Percentiles rank a stretch among this genome's conserved stretches.
phyloP scores from a whole-genome alignment of 2,888 invertebrate species.

The Drepana falcataria region DNA sequence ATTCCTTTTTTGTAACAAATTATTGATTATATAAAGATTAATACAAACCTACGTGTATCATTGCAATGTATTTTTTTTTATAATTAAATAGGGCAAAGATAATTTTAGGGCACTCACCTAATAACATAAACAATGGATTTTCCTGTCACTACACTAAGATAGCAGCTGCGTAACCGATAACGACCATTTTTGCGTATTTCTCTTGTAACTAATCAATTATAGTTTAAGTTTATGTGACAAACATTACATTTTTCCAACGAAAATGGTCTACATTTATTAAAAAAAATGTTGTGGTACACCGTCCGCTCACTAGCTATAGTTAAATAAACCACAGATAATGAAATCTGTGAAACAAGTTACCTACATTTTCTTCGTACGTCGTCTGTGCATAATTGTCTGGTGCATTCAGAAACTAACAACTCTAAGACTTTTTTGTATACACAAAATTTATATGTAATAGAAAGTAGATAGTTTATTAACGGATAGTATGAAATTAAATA shows the following conservation, averaged over 20 bases:
- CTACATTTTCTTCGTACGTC: background rate
- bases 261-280: constrained; percentile 13
- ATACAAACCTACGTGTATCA: too few species aligned
- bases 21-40: too few species aligned
- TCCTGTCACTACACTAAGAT: constrained; percentile 1
- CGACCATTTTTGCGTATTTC: background rate
- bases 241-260: constrained; percentile 8
- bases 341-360: too few species aligned
- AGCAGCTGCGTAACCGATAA: background rate
- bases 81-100: constrained; percentile 21
- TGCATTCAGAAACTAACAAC: constrained; percentile 24
- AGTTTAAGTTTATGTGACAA: constrained; percentile 2
- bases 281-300: constrained; percentile 22
- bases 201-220: constrained; percentile 2
- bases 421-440: too few species aligned
- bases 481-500: too few species aligned
- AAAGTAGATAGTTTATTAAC: too few species aligned
- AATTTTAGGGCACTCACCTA: constrained; percentile 29
- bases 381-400: constrained; percentile 4
- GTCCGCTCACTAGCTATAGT: too few species aligned
- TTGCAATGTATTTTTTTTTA: constrained; percentile 8
- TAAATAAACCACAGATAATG: too few species aligned
- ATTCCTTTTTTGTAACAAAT: too few species aligned
- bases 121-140: constrained; percentile 33
- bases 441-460: too few species aligned